Base-by-base conservation (phyloP, 2,113 vertebrate genomes). In the Ageneiosus marmoratus region DNA sequence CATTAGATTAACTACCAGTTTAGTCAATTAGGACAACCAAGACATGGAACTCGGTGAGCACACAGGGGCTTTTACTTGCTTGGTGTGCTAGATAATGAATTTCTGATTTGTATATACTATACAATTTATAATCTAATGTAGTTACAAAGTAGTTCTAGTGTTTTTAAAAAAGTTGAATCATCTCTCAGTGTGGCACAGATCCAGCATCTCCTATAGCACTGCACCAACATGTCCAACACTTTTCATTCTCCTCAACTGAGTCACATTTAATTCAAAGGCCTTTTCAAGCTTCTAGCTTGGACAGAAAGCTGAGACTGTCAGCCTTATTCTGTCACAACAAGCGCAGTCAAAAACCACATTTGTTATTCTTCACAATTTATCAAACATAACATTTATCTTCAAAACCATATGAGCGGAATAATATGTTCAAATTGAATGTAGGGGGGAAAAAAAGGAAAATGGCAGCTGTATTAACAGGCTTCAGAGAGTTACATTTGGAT, bases 271-370 rank as follows among this genome's bases (percentile, higher is more conserved):
- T 87, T 86, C 85, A 86, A 88, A 86, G 84, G 55, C 77, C 67
- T 73, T 88, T 85, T 88, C 73, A 89, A 88, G 84, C 82, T 80
- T 79, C 80, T 85, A 84, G 86, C 82, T 72, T 79, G 79, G 81
- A 86, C 82, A 85, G 80, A 86, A 82, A 73, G 77, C 48, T 56
- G 84, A 82, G 80, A 83, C 86, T 81, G 81, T 73, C 81, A 87
- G 85, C 82, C 82, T 63, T 89, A 88, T 89, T 90, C 86, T 90
- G 86, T 87, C 89, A 90, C 63, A 87, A 85, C 83, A 86, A 87
- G 79, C 88, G 74, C 84, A 73, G 72, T 86, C 78, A 83, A 72
- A 85, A 60, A 75, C 72, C 63, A 34, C 70, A 85, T 86, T 80
- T 90, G 89, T 89, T 88, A 87, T 87, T 53, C 76, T 83, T 84